phyloP scores from a whole-genome alignment of 2,888 invertebrate species.

The Drosophila nr. perissopoda region DNA sequence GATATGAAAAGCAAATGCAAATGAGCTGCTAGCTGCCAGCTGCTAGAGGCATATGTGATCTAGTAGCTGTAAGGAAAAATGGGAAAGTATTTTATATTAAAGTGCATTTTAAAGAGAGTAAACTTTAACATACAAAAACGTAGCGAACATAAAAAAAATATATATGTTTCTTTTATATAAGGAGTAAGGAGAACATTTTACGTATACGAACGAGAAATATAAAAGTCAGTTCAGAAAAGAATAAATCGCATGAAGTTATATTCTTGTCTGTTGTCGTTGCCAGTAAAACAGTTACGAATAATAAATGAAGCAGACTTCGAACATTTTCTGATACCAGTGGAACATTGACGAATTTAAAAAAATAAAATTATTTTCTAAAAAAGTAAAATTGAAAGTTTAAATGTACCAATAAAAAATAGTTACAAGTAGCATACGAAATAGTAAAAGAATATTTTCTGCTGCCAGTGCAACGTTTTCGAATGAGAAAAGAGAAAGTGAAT shows the following conservation, averaged over 20 bases:
- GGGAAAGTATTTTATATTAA: not conserved
- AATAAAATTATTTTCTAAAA: fast-evolving
- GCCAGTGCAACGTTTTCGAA: not conserved
- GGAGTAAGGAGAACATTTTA: not conserved
- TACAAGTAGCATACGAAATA: not conserved
- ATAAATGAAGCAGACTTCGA: not conserved
- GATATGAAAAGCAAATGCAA: constrained; percentile 1
- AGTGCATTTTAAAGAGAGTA: not conserved
- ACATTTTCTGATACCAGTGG: not conserved
- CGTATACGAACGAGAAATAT: not conserved
- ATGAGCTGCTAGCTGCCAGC: not conserved
- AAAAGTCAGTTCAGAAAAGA: not conserved
- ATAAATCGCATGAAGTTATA: not conserved
- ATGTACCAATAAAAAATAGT: too few relatives aligned
- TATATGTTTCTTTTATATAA: not conserved
- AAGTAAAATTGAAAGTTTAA: not conserved
- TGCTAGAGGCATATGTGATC: not conserved
- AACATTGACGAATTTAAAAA: not conserved
- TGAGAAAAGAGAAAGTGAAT: not conserved
- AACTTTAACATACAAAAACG: not conserved
- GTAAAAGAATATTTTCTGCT: not conserved
- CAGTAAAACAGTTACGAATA: not conserved
- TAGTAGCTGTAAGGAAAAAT: not conserved
- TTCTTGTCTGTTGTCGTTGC: not conserved
- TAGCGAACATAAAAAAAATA: not conserved